A percentile compares a stretch with the other conserved stretches of the same genome.
These are phyloP conservation scores for Lanius ludovicianus DNA, from an alignment of 2,113 vertebrate species.

Conservation along the genomic window DNA sequence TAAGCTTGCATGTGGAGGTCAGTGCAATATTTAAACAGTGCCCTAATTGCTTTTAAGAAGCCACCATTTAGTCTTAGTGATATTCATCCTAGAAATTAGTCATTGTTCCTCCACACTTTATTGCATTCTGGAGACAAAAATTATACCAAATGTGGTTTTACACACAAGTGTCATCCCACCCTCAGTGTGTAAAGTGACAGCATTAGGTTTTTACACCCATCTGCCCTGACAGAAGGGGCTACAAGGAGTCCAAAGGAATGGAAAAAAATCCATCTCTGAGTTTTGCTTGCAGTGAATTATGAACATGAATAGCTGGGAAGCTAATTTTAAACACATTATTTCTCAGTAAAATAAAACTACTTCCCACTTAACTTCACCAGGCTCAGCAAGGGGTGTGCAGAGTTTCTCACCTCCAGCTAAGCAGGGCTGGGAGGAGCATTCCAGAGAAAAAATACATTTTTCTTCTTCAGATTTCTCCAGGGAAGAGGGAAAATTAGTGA, in stretches of 20 bases:
- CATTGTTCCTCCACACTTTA: background rate
- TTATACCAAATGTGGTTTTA: background rate
- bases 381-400: background rate
- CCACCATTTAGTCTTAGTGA: background rate
- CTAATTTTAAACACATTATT: background rate
- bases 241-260: background rate
- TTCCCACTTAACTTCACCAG: background rate
- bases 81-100: background rate
- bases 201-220: background rate
- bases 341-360: background rate
- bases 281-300: background rate
- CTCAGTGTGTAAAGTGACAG: background rate
- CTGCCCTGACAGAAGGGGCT: background rate
- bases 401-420: background rate
- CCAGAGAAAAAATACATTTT: background rate
- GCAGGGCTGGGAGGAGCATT: background rate
- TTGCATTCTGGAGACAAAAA: background rate
- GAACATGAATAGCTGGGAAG: background rate
- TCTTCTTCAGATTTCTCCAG: background rate
- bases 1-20: constrained; percentile 38
- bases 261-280: background rate
- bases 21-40: background rate
- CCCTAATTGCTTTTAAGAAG: background rate
- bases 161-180: background rate
- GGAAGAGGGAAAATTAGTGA: background rate